Percentiles rank a stretch among this genome's conserved stretches.
These are phyloP conservation scores for Silvanus unidentatus DNA, from an alignment of 2,888 invertebrate genomes.

Conservation along the genomic window DNA sequence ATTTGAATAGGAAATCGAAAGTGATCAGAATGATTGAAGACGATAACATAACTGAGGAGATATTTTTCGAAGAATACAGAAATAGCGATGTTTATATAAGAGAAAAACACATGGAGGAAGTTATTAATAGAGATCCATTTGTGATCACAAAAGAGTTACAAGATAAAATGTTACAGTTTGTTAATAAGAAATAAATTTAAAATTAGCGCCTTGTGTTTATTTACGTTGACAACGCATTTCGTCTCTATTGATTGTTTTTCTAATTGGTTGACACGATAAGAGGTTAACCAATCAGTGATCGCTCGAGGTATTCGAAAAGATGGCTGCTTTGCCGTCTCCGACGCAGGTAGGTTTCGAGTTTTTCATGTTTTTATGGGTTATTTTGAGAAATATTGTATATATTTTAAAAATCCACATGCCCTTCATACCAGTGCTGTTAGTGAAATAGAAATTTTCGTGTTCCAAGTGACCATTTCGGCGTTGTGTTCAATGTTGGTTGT, in stretches of 20 bases:
- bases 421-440: too few relatives aligned
- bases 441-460: conserved; percentile 1
- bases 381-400: conserved; percentile 20
- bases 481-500: conserved; percentile 9
- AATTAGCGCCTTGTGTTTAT: neutral
- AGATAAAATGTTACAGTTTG: neutral
- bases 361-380: conserved; percentile 27
- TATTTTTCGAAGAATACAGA: conserved; percentile 36
- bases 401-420: too few relatives aligned
- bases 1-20: conserved; percentile 39
- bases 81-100: conserved; percentile 35
- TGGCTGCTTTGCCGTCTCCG: conserved; percentile 82
- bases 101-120: conserved; percentile 29
- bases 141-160: conserved; percentile 1
- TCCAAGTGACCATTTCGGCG: conserved; percentile 1
- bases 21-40: conserved; percentile 38
- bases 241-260: conserved; percentile 35
- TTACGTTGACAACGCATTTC: neutral
- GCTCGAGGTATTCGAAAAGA: conserved; percentile 53
- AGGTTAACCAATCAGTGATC: conserved; percentile 33
- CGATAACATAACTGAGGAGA: conserved; percentile 34
- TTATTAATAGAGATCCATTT: conserved; percentile 28
- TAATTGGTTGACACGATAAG: conserved; percentile 33
- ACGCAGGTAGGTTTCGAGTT: conserved; percentile 60
- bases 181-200: neutral